phyloP scores from a whole-genome alignment of 2,797 vertebrate species.

The Cuculus canorus region DNA sequence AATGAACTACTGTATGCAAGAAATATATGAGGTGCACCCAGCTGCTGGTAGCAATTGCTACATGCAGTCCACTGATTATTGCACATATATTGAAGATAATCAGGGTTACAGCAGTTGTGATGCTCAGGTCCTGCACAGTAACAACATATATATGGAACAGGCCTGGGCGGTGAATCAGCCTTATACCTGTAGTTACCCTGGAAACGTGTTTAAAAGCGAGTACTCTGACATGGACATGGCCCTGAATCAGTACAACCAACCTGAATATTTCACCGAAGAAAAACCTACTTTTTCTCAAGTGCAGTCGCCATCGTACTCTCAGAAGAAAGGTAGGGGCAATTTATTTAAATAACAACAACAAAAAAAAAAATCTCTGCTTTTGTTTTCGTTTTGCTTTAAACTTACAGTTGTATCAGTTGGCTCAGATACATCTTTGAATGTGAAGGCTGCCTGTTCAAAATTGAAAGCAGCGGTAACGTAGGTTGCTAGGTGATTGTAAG shows the following conservation, averaged over 20 bases:
- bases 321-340: slow-evolving; percentile 91
- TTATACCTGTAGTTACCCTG: slow-evolving; percentile 87
- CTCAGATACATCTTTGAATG: slow-evolving; percentile 65
- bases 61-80: slow-evolving; percentile 86
- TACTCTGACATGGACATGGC: slow-evolving; percentile 90
- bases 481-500: slow-evolving; percentile 77
- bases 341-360: slow-evolving; percentile 51
- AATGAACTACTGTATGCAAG: slow-evolving; percentile 93
- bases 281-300: slow-evolving; percentile 89
- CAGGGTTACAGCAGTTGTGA: slow-evolving; percentile 84
- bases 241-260: slow-evolving; percentile 89
- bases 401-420: slow-evolving; percentile 60
- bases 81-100: slow-evolving; percentile 87
- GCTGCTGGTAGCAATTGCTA: slow-evolving; percentile 81
- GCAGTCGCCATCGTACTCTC: slow-evolving; percentile 87
- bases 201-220: slow-evolving; percentile 88
- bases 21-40: slow-evolving; percentile 89
- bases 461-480: slow-evolving; percentile 71
- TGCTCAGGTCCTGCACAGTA: slow-evolving; percentile 86
- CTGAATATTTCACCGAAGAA: slow-evolving; percentile 89
- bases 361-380: background rate
- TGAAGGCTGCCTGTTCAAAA: slow-evolving; percentile 69
- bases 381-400: slow-evolving; percentile 68
- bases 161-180: slow-evolving; percentile 88
- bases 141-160: slow-evolving; percentile 92